Percentiles rank a stretch among this genome's conserved stretches.
These are phyloP conservation scores for Chrysopa pallens DNA, from an alignment of 1,140 invertebrate genomes.

Conservation along the genomic window DNA sequence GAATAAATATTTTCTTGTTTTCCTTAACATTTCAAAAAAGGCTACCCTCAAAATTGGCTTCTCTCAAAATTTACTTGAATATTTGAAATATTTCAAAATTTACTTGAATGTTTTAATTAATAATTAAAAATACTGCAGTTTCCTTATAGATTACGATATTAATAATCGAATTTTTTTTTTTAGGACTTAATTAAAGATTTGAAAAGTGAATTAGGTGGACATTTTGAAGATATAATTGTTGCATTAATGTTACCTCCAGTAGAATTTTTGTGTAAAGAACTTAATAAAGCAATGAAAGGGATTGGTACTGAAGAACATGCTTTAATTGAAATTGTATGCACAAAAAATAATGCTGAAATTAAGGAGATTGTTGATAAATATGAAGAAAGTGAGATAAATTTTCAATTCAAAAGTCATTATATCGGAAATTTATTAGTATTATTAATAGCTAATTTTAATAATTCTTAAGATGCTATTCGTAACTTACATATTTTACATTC, in stretches of 20 bases:
- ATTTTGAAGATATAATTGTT: constrained; percentile 60
- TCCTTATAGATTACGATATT: no score
- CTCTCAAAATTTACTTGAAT: no score
- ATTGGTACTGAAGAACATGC: constrained; percentile 39
- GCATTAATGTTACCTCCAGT: constrained; percentile 48
- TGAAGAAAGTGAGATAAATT: constrained; percentile 34
- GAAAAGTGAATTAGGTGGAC: constrained; percentile 54
- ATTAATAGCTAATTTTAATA: constrained; percentile 1
- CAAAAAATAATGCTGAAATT: constrained; percentile 45
- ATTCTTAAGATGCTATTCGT: no score
- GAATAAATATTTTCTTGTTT: no score
- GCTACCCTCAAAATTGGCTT: no score
- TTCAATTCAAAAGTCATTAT: background rate
- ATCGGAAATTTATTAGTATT: constrained; percentile 8
- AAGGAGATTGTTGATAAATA: constrained; percentile 41
- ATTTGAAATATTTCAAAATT: no score
- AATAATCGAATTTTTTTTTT: constrained; percentile 4
- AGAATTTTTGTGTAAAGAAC: constrained; percentile 49
- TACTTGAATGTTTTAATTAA: no score
- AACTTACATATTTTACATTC: background rate
- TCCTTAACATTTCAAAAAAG: no score
- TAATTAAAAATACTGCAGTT: no score
- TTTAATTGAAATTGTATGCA: constrained; percentile 53
- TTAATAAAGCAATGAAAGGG: constrained; percentile 47
- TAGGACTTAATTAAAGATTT: constrained; percentile 55